Percentiles rank a stretch among this genome's conserved stretches.
These are phyloP conservation scores for Pseudomugil tenellus DNA, from an alignment of 2,797 vertebrate genomes.

Conservation along the genomic window DNA sequence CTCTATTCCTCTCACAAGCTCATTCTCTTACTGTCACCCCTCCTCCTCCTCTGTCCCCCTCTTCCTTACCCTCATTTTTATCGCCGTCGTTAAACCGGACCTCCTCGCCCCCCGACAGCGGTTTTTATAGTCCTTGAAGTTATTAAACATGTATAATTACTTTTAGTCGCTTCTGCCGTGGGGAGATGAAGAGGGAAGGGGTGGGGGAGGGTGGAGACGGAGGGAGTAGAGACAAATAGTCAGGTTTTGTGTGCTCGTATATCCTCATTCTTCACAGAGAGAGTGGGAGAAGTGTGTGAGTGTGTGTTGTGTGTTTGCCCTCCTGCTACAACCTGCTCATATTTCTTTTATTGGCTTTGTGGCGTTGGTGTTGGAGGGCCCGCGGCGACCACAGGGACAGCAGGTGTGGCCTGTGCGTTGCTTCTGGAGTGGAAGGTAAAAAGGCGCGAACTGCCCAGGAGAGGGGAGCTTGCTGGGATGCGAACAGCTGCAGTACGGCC, in stretches of 20 bases:
- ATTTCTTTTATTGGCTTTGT: constrained; percentile 73
- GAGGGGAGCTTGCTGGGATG: constrained; percentile 70
- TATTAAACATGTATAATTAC: constrained; percentile 85
- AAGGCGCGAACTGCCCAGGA: constrained; percentile 58
- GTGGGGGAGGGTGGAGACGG: constrained; percentile 52
- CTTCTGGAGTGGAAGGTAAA: constrained; percentile 47
- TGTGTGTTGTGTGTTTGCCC: constrained; percentile 48
- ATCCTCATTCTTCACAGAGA: constrained; percentile 57
- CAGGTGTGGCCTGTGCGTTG: constrained; percentile 61
- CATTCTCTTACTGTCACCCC: constrained; percentile 34
- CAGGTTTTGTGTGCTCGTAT: constrained; percentile 71
- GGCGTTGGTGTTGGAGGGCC: constrained; percentile 51
- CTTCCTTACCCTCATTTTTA: constrained; percentile 73
- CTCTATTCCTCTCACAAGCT: constrained; percentile 45
- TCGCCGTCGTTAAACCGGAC: constrained; percentile 77
- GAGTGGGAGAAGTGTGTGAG: constrained; percentile 25
- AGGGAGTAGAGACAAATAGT: constrained; percentile 65
- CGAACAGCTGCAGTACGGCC: constrained; percentile 66
- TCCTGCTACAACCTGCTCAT: constrained; percentile 65
- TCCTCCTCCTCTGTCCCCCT: constrained; percentile 34
- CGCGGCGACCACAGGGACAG: constrained; percentile 56
- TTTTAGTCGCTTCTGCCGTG: constrained; percentile 71
- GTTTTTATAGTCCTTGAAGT: constrained; percentile 80
- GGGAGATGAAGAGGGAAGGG: constrained; percentile 66
- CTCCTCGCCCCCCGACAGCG: constrained; percentile 71